A percentile compares a stretch with the other conserved stretches of the same genome.
These are phyloP conservation scores for Xanthia icteritia DNA, from an alignment of 2,888 invertebrate species.

Conservation along the genomic window DNA sequence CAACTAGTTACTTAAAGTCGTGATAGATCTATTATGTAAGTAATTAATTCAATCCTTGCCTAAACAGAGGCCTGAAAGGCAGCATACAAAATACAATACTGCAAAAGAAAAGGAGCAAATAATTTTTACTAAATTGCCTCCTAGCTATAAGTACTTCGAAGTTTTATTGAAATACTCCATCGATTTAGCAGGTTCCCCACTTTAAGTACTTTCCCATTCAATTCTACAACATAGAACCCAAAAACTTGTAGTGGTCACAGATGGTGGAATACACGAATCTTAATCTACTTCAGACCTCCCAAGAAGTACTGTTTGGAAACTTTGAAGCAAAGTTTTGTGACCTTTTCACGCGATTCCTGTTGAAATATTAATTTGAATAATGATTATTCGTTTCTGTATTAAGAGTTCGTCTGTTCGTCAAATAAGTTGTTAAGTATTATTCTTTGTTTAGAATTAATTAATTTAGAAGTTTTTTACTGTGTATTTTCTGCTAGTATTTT, in stretches of 20 bases:
- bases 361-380: constrained; percentile 62
- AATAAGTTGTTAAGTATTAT: constrained; percentile 50
- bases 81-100: neutral
- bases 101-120: neutral
- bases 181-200: constrained; percentile 37
- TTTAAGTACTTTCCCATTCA: constrained; percentile 58
- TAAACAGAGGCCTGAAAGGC: neutral
- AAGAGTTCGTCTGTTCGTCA: constrained; percentile 42
- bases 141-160: constrained; percentile 5
- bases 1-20: neutral
- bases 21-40: neutral
- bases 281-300: constrained; percentile 59
- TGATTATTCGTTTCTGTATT: constrained; percentile 49
- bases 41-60: neutral
- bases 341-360: constrained; percentile 52
- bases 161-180: constrained; percentile 30
- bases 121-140: constrained; percentile 14
- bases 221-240: constrained; percentile 44
- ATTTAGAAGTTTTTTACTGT: constrained; percentile 23
- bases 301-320: constrained; percentile 53
- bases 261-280: constrained; percentile 56
- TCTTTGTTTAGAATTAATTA: constrained; percentile 48
- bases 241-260: constrained; percentile 65
- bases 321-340: constrained; percentile 50
- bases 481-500: constrained; percentile 9